Evolutionary conservation across 1,140 invertebrate species (phyloP), one percentile per base, ranked within the genome.

Genomic region (Lepidurus arcticus): DNA sequence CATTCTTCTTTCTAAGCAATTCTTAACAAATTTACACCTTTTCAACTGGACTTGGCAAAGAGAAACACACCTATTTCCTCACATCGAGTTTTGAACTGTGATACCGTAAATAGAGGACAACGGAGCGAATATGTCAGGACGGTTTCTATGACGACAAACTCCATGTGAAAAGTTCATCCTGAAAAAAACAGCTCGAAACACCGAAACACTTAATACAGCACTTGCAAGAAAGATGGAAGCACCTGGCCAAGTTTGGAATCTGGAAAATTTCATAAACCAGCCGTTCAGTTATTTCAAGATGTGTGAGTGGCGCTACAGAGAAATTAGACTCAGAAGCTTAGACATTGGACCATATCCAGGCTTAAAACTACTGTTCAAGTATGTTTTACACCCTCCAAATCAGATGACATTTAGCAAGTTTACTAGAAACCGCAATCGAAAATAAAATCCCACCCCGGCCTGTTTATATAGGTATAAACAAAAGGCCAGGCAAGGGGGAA

Each of bases 11-110:
- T 65, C 53, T 65, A 13, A 65, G 53, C 53, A 65, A 65, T 65
- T 16, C 53, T 65, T 65, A 65, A 65, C 53, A 21, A 65, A 21
- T n/a, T 65, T 65, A n/a, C 13, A 16, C 16, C 8, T 65, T 65
- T 65, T 16, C 53, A 65, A 65, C 53, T 21, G 53, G 21, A 65
- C 6, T 13, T 65, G 16, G 21, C 53, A 9, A 21, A 65, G 21
- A 65, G 53, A 65, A 65, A 65, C 53, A 65, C 53, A 16, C 53
- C 8, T 65, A 65, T 65, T n/a, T 21, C 53, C 21, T 65, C 53
- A 65, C 53, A 65, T 65, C 53, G 53, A 65, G 53, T 65, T 65
- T 65, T 65, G 53, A n/a, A 65, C 53, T 65, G 53, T 65, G 53
- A 65, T 65, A 65, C 53, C 53, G 53, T 65, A 65, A 11, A 65